phyloP scores from a whole-genome alignment of 2,113 vertebrate genomes.

The Hippocampus guttulatus region DNA sequence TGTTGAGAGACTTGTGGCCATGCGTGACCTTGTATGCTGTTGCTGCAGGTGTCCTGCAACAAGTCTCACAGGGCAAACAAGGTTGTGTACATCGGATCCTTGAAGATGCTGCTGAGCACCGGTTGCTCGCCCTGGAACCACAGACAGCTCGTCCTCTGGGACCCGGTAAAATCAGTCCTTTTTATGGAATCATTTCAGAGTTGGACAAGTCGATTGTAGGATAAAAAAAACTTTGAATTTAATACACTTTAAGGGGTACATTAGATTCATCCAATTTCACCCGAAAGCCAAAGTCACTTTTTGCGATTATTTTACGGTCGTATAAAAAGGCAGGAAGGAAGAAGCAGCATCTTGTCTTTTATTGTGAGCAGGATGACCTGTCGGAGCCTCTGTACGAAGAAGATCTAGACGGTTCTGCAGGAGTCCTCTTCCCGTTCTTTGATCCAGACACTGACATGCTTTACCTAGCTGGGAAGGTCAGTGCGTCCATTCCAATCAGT shows the following conservation, averaged over 20 bases:
- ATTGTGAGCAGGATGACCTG: slow-evolving; percentile 77
- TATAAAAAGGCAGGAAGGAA: not conserved
- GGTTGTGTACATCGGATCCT: slow-evolving; percentile 81
- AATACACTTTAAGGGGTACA: too few species aligned
- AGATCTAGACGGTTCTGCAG: slow-evolving; percentile 85
- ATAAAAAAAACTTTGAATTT: too few species aligned
- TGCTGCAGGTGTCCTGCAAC: slow-evolving; percentile 74
- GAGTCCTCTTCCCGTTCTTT: slow-evolving; percentile 89
- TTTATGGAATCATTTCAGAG: not conserved
- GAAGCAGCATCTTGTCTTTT: not conserved
- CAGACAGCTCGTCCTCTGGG: slow-evolving; percentile 86
- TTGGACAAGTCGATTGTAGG: not conserved
- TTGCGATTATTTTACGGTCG: too few species aligned
- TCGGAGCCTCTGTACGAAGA: slow-evolving; percentile 85
- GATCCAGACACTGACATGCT: slow-evolving; percentile 87
- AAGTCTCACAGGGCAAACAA: slow-evolving; percentile 80
- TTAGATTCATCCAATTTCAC: too few species aligned
- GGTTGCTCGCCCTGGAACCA: slow-evolving; percentile 90
- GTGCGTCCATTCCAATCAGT: slow-evolving; percentile 5
- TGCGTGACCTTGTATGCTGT: not conserved
- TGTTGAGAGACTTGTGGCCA: not conserved
- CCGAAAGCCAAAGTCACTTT: too few species aligned
- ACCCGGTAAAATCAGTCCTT: slow-evolving; percentile 72
- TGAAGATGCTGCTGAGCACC: slow-evolving; percentile 85
- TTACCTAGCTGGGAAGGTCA: slow-evolving; percentile 90